A percentile compares a stretch with the other conserved stretches of the same genome.
Conservation (phyloP, 2,797 vertebrate genomes). For the Lepilemur ruficaudatus region DNA sequence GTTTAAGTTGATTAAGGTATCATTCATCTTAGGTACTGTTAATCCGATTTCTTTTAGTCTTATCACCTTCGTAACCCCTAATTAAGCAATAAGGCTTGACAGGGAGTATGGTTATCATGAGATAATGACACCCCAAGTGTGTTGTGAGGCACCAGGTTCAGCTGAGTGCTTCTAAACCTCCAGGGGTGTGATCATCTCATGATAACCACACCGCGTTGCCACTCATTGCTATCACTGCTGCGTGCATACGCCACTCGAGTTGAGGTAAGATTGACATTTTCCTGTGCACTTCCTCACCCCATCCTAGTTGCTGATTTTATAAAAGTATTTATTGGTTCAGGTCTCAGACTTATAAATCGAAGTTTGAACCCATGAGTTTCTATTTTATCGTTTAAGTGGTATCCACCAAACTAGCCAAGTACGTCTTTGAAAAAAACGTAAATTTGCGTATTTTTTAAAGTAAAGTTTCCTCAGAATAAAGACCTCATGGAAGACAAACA, state of each 20-base stretch:
- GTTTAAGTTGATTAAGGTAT: slow-evolving; percentile 77
- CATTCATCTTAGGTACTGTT: slow-evolving; percentile 68
- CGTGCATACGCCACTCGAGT: background rate
- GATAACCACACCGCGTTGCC: slow-evolving; percentile 71
- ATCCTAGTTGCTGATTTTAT: background rate
- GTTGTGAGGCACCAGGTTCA: slow-evolving; percentile 76
- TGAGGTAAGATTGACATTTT: background rate
- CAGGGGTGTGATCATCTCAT: slow-evolving; percentile 80
- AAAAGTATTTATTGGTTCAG: background rate
- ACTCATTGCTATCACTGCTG: slow-evolving; percentile 36
- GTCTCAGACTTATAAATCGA: background rate
- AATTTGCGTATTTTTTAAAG: background rate
- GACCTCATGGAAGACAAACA: background rate
- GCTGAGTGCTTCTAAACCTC: slow-evolving; percentile 80
- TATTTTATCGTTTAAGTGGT: slow-evolving; percentile 37
- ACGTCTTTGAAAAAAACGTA: background rate
- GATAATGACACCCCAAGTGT: slow-evolving; percentile 86
- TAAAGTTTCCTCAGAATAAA: slow-evolving; percentile 1
- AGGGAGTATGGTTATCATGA: slow-evolving; percentile 82
- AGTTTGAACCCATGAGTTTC: background rate
- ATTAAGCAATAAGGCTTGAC: slow-evolving; percentile 84
- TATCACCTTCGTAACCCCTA: slow-evolving; percentile 81
- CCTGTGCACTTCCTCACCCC: background rate
- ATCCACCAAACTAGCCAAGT: background rate
- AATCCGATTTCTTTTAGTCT: slow-evolving; percentile 76